phyloP scores from a whole-genome alignment of 2,113 vertebrate species.

The western clawed frog (Xenopus tropicalis) region DNA sequence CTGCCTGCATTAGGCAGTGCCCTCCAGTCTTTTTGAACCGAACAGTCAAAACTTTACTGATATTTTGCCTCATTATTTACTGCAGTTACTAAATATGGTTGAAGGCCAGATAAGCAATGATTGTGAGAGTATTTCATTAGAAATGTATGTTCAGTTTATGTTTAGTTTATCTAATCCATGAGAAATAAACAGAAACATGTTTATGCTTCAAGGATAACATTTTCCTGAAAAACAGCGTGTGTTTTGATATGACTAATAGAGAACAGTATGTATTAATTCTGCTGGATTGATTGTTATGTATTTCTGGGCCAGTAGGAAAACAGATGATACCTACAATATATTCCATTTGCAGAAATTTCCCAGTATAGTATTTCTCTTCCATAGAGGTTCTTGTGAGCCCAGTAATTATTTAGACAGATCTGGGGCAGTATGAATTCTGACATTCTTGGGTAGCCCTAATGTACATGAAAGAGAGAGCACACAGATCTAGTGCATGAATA shows the following conservation, averaged over 20 bases:
- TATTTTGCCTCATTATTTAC: not conserved
- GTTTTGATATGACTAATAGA: not conserved
- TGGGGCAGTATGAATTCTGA: too few species aligned
- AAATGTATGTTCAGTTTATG: not conserved
- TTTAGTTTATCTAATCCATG: conserved; percentile 7
- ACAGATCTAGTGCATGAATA: too few species aligned
- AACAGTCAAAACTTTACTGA: conserved; percentile 1
- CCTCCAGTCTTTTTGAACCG: not conserved
- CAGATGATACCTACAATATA: not conserved
- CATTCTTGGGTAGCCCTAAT: too few species aligned
- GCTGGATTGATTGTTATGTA: not conserved
- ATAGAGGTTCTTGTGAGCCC: too few species aligned
- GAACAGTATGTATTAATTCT: not conserved
- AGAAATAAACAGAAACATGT: conserved; percentile 4
- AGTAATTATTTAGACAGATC: too few species aligned
- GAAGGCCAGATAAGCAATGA: not conserved
- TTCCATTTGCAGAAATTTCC: not conserved
- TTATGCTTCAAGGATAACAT: conserved; percentile 4
- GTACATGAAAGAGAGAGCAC: too few species aligned
- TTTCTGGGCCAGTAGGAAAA: not conserved
- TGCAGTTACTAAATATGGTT: not conserved
- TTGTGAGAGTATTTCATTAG: not conserved
- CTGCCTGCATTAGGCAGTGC: too few species aligned
- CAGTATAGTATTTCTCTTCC: too few species aligned
- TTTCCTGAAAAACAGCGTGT: not conserved